Conservation (phyloP, 2,113 vertebrate species). For the Odontesthes bonariensis region DNA sequence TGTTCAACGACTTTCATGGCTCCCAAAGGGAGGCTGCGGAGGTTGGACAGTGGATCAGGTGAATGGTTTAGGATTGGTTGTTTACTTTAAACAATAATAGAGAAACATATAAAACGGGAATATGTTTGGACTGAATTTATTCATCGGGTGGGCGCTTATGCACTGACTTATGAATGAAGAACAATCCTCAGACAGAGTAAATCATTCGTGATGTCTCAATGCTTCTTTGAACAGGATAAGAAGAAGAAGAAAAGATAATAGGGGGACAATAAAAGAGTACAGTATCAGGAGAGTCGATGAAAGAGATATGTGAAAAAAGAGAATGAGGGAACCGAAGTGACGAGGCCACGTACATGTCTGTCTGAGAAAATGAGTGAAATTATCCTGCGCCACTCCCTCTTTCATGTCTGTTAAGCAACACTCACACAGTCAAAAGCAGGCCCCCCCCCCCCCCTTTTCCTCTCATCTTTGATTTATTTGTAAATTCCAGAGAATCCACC, state of each 20-base stretch:
- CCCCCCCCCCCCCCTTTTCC: background rate
- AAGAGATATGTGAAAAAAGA: background rate
- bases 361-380: slow-evolving; percentile 60
- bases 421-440: slow-evolving; percentile 29
- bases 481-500: slow-evolving; percentile 26
- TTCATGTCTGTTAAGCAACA: slow-evolving; percentile 43
- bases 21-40: slow-evolving; percentile 26
- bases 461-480: slow-evolving; percentile 29
- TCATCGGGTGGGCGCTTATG: background rate
- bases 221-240: slow-evolving; percentile 3
- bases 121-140: background rate
- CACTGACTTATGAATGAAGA: slow-evolving; percentile 35
- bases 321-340: background rate
- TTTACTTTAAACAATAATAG: background rate
- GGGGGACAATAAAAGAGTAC: background rate
- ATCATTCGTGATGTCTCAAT: slow-evolving; percentile 12
- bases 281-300: slow-evolving; percentile 7
- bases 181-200: slow-evolving; percentile 3
- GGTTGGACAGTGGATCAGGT: slow-evolving; percentile 13
- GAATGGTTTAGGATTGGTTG: slow-evolving; percentile 4
- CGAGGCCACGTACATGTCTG: slow-evolving; percentile 29
- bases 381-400: slow-evolving; percentile 31
- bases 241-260: slow-evolving; percentile 1
- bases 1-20: slow-evolving; percentile 43
- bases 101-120: background rate